These are phyloP conservation scores for Seira sanloemensis DNA, from an alignment of 2,888 invertebrate species.

Conservation along the genomic window DNA sequence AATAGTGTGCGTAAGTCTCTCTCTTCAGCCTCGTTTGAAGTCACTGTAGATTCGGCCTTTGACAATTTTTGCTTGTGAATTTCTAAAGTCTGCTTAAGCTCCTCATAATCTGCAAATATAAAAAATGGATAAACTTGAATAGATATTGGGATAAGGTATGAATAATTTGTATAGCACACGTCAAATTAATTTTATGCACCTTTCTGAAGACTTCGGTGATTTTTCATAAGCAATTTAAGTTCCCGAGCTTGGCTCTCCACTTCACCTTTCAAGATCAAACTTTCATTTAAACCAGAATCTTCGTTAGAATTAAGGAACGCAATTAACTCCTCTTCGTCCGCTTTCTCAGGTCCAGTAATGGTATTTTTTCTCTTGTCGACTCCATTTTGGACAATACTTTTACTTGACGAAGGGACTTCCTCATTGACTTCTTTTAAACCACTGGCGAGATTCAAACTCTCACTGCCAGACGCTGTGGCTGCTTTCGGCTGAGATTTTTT, in stretches of 20 bases:
- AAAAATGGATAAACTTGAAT: constrained; percentile 1
- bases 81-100: constrained; percentile 46
- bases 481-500: background rate
- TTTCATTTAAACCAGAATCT: constrained; percentile 67
- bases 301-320: constrained; percentile 69
- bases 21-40: constrained; percentile 48
- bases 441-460: background rate
- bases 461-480: background rate
- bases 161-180: background rate
- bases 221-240: constrained; percentile 69
- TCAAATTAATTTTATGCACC: constrained; percentile 48
- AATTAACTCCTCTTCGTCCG: constrained; percentile 70
- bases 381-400: constrained; percentile 34
- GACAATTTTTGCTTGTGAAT: constrained; percentile 43
- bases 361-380: constrained; percentile 31
- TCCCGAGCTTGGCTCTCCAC: constrained; percentile 69
- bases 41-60: constrained; percentile 8
- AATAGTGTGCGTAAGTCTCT: constrained; percentile 32
- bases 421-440: background rate
- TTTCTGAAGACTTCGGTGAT: constrained; percentile 68
- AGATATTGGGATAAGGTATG: background rate
- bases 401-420: background rate
- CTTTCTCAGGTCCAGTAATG: constrained; percentile 10
- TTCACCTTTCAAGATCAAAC: constrained; percentile 68
- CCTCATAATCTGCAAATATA: constrained; percentile 46